Evolutionary conservation across 2,888 invertebrate species (phyloP).

Genomic region (Sialis lutaria): DNA sequence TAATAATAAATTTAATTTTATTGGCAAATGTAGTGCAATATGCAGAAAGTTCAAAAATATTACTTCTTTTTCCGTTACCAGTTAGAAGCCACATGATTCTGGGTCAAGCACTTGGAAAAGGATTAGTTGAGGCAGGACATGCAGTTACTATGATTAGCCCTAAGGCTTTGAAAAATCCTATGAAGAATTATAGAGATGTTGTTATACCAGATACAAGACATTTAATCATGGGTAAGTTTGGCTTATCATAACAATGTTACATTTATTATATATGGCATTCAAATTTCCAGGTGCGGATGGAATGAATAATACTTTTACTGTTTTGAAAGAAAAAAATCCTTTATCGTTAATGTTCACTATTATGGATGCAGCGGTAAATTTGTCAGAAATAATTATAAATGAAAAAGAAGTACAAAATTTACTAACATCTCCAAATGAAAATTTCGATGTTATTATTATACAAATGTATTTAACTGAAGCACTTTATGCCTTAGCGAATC

Average conservation of each 20-base stretch:
- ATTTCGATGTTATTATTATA: slow-evolving; percentile 1
- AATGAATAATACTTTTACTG: background rate
- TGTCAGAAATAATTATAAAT: too few relatives aligned
- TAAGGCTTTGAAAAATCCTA: slow-evolving; percentile 1
- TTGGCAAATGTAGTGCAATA: too few relatives aligned
- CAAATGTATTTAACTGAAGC: background rate
- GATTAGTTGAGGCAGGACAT: slow-evolving; percentile 6
- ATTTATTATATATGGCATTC: background rate
- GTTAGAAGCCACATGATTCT: slow-evolving; percentile 6
- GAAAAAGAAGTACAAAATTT: too few relatives aligned
- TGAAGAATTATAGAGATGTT: slow-evolving; percentile 11
- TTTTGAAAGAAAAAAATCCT: background rate
- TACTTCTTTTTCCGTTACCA: slow-evolving; percentile 6
- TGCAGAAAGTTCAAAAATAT: slow-evolving; percentile 2
- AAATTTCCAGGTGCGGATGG: too few relatives aligned
- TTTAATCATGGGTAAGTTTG: background rate
- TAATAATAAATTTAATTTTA: too few relatives aligned
- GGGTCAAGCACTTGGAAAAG: slow-evolving; percentile 5
- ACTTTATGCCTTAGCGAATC: background rate
- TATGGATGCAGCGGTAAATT: too few relatives aligned
- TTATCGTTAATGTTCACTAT: background rate
- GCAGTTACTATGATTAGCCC: slow-evolving; percentile 7
- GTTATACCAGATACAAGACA: slow-evolving; percentile 7
- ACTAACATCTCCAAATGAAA: background rate
- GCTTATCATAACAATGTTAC: background rate